Evolutionary conservation across 2,888 invertebrate genomes (phyloP).

Genomic region (Exocentrus adspersus): DNA sequence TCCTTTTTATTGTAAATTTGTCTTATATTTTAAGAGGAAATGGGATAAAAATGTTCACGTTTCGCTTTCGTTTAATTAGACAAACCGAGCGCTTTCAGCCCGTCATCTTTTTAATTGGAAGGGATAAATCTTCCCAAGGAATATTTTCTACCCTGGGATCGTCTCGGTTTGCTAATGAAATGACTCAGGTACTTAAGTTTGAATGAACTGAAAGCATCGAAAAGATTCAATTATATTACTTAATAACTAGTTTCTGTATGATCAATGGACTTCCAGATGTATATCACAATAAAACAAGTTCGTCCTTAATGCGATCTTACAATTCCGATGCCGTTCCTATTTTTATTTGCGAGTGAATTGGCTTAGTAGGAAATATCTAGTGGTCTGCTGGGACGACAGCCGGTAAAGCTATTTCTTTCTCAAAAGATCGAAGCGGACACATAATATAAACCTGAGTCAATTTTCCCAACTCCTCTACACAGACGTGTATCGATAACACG

Average conservation of each 20-base stretch:
- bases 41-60: not conserved
- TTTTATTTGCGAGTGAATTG: conserved; percentile 36
- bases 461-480: conserved; percentile 20
- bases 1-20: not conserved
- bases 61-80: not conserved
- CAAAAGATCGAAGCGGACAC: conserved; percentile 36
- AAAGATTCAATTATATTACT: too few species aligned
- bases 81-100: not conserved
- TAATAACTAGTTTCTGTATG: too few species aligned
- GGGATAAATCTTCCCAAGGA: too few species aligned
- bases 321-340: conserved; percentile 26
- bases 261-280: not conserved
- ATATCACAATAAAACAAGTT: not conserved
- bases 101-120: not conserved
- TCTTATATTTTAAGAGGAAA: not conserved
- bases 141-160: too few species aligned
- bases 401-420: conserved; percentile 39
- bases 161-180: too few species aligned
- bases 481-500: conserved; percentile 30
- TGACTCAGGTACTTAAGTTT: too few species aligned
- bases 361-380: conserved; percentile 33
- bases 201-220: too few species aligned
- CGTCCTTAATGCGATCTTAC: conserved; percentile 2
- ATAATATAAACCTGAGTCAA: conserved; percentile 29
- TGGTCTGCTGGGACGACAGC: conserved; percentile 32